Evolutionary conservation across 2,113 vertebrate species (phyloP), one percentile per base, ranked within the genome.

Genomic region (Cyanistes caeruleus): DNA sequence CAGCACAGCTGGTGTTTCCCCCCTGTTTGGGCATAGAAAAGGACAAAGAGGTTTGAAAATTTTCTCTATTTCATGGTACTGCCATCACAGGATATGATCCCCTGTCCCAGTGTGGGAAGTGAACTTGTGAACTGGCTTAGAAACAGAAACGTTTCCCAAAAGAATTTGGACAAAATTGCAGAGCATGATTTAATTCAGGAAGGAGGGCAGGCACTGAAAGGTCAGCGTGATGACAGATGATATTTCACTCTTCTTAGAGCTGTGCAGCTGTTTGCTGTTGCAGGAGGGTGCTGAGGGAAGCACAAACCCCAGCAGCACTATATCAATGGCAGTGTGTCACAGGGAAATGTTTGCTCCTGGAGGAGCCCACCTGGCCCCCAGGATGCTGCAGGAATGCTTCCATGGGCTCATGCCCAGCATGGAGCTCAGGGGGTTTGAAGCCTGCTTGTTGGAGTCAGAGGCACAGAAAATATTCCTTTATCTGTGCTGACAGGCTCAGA

Each of bases 251-350:
- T 77, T 65, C 91, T 93, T 12, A 24, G 13, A 85, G 72, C 73
- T 72, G 48, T 84, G 86, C 96, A 96, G 96, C 90, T 95, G 90
- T 84, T 92, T 79, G 83, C 79, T 89, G 64, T 9, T 95, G 93
- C 28, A 56, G 81, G 52, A 82, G 41, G 52, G 27, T 58, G 30
- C 9, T 55, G 73, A 15, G 39, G 52, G 33, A 22, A 58, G 68
- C 53, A 48, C 49, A 82, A 76, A 24, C 41, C 78, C 78, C 85
- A 82, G 33, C 1, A 70, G 77, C 7, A 52, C 19, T 64, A 1
- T 1, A 28, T 82, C 53, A 75, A 5, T 13, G 41, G 69, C 75
- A 52, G 10, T 11, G 15, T n/a, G 37, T 46, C 49, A 5, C 12
- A 5, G 55, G 76, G 41, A 62, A n/a, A 41, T 5, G 41, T 46